Evolutionary conservation across 2,113 vertebrate genomes (phyloP).

Genomic region (Rhagologus leucostigma): DNA sequence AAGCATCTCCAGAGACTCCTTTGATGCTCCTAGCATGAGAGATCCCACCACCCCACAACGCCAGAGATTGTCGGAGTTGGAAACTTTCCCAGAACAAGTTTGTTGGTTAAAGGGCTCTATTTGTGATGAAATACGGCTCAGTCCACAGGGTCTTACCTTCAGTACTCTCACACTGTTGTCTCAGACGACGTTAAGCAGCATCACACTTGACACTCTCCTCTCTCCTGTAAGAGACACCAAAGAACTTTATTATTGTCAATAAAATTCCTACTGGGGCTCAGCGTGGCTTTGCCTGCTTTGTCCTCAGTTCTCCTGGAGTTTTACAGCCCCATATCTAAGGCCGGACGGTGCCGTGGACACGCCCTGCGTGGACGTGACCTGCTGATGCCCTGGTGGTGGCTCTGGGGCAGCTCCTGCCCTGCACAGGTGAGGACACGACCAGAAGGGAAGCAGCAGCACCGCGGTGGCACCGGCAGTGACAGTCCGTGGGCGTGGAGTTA

Average conservation of each 20-base stretch:
- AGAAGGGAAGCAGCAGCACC: not conserved
- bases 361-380: accelerated
- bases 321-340: not conserved
- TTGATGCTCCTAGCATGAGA: constrained; percentile 68
- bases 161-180: not conserved
- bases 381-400: accelerated
- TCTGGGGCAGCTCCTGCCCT: not conserved
- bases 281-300: not conserved
- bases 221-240: not conserved
- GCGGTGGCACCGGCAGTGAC: accelerated
- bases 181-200: not conserved
- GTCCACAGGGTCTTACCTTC: constrained; percentile 39
- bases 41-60: constrained; percentile 46
- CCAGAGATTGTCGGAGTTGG: constrained; percentile 50
- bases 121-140: constrained; percentile 45
- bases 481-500: accelerated
- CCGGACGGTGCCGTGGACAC: accelerated
- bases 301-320: not conserved
- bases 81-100: constrained; percentile 64
- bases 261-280: not conserved
- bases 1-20: constrained; percentile 44
- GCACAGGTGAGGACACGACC: not conserved
- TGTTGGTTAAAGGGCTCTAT: constrained; percentile 43
- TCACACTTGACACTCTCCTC: not conserved
- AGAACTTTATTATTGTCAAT: not conserved